Percentiles rank a stretch among this genome's conserved stretches.
Conservation (phyloP, 2,888 invertebrate species). For the Ctena decussata region DNA sequence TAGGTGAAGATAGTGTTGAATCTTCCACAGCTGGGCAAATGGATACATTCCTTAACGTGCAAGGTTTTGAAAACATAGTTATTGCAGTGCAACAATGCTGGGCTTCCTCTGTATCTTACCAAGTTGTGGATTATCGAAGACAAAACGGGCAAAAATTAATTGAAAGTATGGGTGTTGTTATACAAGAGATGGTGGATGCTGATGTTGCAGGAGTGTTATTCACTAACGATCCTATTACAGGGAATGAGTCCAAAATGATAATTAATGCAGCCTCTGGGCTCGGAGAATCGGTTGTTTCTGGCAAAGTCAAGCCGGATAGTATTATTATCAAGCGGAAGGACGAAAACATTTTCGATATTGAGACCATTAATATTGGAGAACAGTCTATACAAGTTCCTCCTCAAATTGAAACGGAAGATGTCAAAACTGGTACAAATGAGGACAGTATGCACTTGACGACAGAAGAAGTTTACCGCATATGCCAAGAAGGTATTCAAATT, state of each 20-base stretch:
- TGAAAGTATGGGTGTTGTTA: conserved; percentile 16
- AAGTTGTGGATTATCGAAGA: conserved; percentile 4
- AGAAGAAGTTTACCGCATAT: neutral
- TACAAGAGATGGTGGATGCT: conserved; percentile 27
- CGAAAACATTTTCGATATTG: neutral
- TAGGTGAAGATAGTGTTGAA: neutral
- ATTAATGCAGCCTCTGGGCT: conserved; percentile 12
- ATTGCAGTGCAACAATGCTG: neutral
- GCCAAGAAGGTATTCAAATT: neutral
- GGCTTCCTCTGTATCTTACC: conserved; percentile 1
- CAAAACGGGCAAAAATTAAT: conserved; percentile 21
- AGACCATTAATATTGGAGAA: neutral
- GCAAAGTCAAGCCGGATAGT: neutral
- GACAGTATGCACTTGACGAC: neutral
- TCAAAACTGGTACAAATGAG: neutral
- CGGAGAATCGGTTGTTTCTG: conserved; percentile 22
- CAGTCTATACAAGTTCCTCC: no score
- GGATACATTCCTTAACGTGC: neutral
- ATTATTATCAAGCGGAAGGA: neutral
- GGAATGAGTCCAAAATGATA: conserved; percentile 11
- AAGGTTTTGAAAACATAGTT: neutral
- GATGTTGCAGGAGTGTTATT: conserved; percentile 29
- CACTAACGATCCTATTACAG: conserved; percentile 20
- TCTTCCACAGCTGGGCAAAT: conserved; percentile 11
- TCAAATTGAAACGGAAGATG: neutral